Evolutionary conservation across 2,113 vertebrate genomes (phyloP), one percentile per base, ranked within the genome.

Genomic region (Nibea coibor): DNA sequence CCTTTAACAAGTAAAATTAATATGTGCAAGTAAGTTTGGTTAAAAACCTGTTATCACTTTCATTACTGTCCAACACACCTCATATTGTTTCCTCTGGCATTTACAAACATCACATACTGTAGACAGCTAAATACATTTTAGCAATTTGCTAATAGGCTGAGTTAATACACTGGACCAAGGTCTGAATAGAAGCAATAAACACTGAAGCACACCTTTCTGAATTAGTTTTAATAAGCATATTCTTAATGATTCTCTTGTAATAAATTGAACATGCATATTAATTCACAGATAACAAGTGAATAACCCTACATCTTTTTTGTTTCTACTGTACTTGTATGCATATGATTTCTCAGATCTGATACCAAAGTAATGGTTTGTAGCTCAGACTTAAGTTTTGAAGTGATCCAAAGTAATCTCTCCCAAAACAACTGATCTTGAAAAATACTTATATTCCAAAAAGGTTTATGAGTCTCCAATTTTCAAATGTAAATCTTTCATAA

Each of bases 141-240:
- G 85, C 80, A 86, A 85, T 86, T 86, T 47, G 61, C 50, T 80
- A 54, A 79, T 53, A 75, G 0, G n/a, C 56, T 14, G 24, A 75
- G 53, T 72, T 39, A 48, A 82, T 9, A 77, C 35, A 86, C 62
- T 77, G 24, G 56, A 73, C 47, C 45, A 63, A 72, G 16, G 58
- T 74, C 75, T 61, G 50, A 78, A 64, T 54, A 19, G 66, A 80
- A 93, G 90, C 90, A 93, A 92, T 93, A 92, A 85, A 66, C 67
- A 67, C 26, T 62, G 12, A 87, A 82, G 75, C 61, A 84, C 79
- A 86, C 5, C 16, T 78, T 62, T 77, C 3, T 54, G 47, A 59
- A 68, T 74, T 28, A 0, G 26, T 61, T 72, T 35, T 26, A 73
- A 24, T 7, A 17, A 69, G 2, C 16, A 54, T 71, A 14, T 51